These are phyloP conservation scores for Taurulus bubalis DNA, from an alignment of 2,113 vertebrate species.

Conservation along the genomic window DNA sequence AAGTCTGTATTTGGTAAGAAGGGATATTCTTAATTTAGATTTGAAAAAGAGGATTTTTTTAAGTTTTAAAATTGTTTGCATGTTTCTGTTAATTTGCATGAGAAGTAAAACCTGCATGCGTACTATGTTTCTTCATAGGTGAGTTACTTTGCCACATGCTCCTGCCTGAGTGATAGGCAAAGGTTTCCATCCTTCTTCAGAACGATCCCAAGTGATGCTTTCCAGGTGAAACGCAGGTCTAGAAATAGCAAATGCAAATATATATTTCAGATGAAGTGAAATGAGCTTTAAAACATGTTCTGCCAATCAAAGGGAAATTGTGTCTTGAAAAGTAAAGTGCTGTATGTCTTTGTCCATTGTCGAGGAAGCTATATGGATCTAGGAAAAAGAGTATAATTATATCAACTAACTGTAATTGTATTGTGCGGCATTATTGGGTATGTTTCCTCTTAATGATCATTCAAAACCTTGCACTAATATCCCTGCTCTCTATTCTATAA, in stretches of 20 bases:
- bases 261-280: background rate
- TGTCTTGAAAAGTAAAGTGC: background rate
- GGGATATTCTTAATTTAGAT: background rate
- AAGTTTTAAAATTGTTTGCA: background rate
- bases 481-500: background rate
- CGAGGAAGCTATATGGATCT: background rate
- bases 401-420: background rate
- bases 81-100: background rate
- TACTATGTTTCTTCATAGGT: constrained; percentile 24
- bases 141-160: constrained; percentile 59
- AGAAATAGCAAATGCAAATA: background rate
- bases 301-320: background rate
- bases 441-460: background rate
- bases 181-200: constrained; percentile 56
- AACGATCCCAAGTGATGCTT: constrained; percentile 56
- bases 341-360: background rate
- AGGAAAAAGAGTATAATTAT: background rate
- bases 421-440: background rate
- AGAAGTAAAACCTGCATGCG: background rate
- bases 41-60: background rate
- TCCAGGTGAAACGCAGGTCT: constrained; percentile 33
- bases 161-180: constrained; percentile 45
- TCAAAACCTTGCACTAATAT: background rate
- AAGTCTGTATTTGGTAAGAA: background rate
- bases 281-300: background rate